A percentile compares a stretch with the other conserved stretches of the same genome.
Conservation (phyloP, 2,888 invertebrate genomes). For the Phorcus lineatus region DNA sequence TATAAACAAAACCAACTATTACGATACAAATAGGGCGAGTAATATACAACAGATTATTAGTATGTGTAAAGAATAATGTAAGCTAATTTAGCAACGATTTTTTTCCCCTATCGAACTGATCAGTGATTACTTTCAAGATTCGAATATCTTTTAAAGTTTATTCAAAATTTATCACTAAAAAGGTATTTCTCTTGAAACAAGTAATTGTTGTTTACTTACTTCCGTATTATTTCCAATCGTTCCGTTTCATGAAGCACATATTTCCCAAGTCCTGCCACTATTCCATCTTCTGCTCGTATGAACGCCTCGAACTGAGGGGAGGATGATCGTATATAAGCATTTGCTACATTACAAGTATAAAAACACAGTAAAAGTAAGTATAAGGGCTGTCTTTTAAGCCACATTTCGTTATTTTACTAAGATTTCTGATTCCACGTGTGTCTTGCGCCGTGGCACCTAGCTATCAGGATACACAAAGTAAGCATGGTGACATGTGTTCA, state of each 20-base stretch:
- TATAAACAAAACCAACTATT: too few relatives aligned
- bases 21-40: too few relatives aligned
- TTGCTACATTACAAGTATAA: neutral
- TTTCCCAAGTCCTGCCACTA: neutral
- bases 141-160: too few relatives aligned
- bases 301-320: neutral
- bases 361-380: neutral
- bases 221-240: constrained; percentile 9
- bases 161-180: too few relatives aligned
- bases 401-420: neutral
- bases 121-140: too few relatives aligned
- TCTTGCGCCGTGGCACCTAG: neutral
- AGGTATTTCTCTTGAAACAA: too few relatives aligned
- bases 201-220: neutral
- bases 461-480: neutral
- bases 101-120: too few relatives aligned
- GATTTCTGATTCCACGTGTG: neutral
- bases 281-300: neutral
- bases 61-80: too few relatives aligned
- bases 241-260: constrained; percentile 24
- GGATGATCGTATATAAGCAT: neutral
- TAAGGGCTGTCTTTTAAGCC: neutral
- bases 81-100: too few relatives aligned
- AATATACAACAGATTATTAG: too few relatives aligned
- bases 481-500: neutral